Evolutionary conservation across 2,113 vertebrate genomes (phyloP).

Genomic region (Chaenogobius annularis): DNA sequence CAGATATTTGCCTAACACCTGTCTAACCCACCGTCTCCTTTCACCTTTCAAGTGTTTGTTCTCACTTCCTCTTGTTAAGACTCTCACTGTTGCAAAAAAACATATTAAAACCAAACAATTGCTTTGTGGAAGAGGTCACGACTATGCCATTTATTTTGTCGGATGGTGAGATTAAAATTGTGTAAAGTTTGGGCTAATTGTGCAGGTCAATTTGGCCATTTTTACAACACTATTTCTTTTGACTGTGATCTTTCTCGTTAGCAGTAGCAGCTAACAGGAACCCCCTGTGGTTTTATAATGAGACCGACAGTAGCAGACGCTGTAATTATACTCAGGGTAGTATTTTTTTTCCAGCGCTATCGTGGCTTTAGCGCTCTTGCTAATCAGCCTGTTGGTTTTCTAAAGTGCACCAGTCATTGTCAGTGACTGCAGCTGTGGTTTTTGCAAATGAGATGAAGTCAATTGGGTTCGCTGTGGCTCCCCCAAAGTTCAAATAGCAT

Average conservation of each 20-base stretch:
- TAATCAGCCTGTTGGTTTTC: slow-evolving; percentile 24
- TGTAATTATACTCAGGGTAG: slow-evolving; percentile 50
- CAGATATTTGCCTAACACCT: no score
- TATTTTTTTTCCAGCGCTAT: neutral
- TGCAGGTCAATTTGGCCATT: slow-evolving; percentile 49
- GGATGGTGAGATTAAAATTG: no score
- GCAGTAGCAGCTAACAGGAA: slow-evolving; percentile 32
- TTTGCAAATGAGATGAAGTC: neutral
- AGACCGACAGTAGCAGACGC: slow-evolving; percentile 46
- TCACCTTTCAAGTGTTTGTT: no score
- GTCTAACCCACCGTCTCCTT: no score
- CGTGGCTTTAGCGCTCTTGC: slow-evolving; percentile 9
- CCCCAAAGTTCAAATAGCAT: neutral
- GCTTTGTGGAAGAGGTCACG: no score
- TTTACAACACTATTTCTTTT: slow-evolving; percentile 16
- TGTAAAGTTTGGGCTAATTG: slow-evolving; percentile 43
- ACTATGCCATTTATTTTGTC: no score
- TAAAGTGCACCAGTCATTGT: slow-evolving; percentile 12
- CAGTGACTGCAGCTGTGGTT: neutral
- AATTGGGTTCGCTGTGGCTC: neutral
- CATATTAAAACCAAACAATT: no score
- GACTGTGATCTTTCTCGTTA: slow-evolving; percentile 68
- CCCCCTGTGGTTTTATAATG: slow-evolving; percentile 31
- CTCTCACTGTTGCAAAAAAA: no score
- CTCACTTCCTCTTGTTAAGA: no score